phyloP scores from a whole-genome alignment of 1,140 invertebrate genomes.

The Scylla paramamosain region DNA sequence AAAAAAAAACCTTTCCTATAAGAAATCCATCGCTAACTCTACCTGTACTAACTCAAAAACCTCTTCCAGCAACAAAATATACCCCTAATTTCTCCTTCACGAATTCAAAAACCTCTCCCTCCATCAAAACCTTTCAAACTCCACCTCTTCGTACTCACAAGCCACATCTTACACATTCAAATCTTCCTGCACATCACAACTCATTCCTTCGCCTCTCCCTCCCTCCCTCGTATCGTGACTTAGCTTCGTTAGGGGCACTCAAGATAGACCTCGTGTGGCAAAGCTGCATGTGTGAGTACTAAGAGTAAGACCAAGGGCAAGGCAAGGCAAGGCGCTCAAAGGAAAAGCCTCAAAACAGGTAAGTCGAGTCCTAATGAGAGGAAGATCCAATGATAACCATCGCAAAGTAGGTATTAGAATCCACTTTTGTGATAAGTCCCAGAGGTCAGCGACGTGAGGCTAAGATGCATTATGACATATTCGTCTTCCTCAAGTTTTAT shows the following conservation, averaged over 20 bases:
- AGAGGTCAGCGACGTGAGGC: background rate
- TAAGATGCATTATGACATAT: background rate
- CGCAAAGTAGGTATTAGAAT: background rate
- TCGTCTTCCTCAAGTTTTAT: background rate
- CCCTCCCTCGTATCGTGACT: too few species aligned
- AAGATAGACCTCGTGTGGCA: too few species aligned
- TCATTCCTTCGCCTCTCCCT: background rate
- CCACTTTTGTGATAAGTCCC: background rate
- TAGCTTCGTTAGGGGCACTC: too few species aligned
- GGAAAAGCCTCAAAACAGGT: background rate
- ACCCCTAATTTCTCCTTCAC: background rate
- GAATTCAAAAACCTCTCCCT: background rate
- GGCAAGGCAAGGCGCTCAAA: too few species aligned
- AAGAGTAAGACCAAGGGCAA: background rate
- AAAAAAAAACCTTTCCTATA: too few species aligned
- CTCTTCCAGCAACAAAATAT: too few species aligned
- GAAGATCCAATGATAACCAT: background rate
- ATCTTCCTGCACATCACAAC: background rate
- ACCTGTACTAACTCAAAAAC: too few species aligned
- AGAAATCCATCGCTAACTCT: too few species aligned
- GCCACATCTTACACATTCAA: background rate
- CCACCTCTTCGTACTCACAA: background rate
- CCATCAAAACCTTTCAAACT: background rate
- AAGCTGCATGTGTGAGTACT: background rate
- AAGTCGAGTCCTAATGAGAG: background rate